Conservation (phyloP, 2,888 invertebrate genomes). For the Epicampocera succincta region DNA sequence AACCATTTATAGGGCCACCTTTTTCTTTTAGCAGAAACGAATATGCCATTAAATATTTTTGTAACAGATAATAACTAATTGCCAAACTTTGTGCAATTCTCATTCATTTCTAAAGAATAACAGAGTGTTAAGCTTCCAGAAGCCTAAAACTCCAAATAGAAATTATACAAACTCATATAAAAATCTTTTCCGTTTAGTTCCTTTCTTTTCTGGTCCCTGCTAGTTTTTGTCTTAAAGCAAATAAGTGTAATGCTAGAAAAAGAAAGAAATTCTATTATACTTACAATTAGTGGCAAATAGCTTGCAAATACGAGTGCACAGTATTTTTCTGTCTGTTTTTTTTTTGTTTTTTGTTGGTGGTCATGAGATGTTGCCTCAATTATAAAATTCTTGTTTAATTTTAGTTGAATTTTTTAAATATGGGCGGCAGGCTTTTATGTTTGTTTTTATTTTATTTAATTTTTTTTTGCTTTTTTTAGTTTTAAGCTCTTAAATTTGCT, state of each 20-base stretch:
- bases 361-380: constrained; percentile 43
- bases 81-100: too few species aligned
- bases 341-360: background rate
- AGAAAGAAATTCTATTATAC: constrained; percentile 11
- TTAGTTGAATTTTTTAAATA: constrained; percentile 23
- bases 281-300: constrained; percentile 6
- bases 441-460: background rate
- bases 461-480: background rate
- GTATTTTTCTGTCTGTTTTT: too few species aligned
- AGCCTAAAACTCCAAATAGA: too few species aligned
- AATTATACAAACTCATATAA: too few species aligned
- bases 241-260: background rate
- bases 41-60: too few species aligned
- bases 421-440: constrained; percentile 21
- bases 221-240: background rate
- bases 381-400: constrained; percentile 39
- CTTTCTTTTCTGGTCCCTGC: too few species aligned
- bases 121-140: too few species aligned
- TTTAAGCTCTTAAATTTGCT: background rate
- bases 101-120: too few species aligned
- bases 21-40: too few species aligned
- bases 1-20: too few species aligned
- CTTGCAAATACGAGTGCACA: background rate
- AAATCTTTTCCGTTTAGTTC: too few species aligned
- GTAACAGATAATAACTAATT: too few species aligned